Evolutionary conservation across 2,888 invertebrate species (phyloP), one percentile per base, ranked within the genome.

Genomic region (Watsonalla cultraria): DNA sequence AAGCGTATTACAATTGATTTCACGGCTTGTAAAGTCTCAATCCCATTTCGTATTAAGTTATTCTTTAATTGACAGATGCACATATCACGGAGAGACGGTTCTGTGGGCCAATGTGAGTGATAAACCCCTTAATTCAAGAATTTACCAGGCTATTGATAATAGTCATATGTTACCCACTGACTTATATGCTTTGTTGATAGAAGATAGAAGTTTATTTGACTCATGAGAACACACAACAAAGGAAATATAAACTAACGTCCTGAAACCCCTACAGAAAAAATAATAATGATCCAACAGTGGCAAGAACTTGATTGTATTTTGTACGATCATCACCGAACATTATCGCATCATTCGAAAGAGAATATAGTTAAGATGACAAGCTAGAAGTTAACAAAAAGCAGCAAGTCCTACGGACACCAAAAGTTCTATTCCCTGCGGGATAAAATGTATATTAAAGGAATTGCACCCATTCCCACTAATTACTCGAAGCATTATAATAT

Each of bases 401-500:
- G 61, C 56, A 35, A 8, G 14, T 11, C 13, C 37, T 34, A 49
- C n/a, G 37, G 53, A 24, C 33, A 53, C 50, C 37, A 50, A 53
- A 53, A 53, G 53, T 53, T 53, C 46, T 14, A 9, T 45, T 49
- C 49, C 35, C 49, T 15, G 24, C 45, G 15, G 53, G 33, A 62
- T 66, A 69, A 69, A 76, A 78, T 76, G 78, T 78, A 70, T 74
- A 76, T 73, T 68, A 76, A 74, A 74, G 70, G 78, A 79, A 76
- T 65, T 75, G 73, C 74, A 72, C 64, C 57, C 68, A 68, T 72
- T 66, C 57, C 59, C 61, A 58, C 59, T 64, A 24, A 58, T 59
- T 64, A 69, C 66, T 64, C 66, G 56, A 68, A 72, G 76, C 68
- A 72, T 76, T 66, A 58, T 45, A 58, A 51, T 54, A 60, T 64